A percentile compares a stretch with the other conserved stretches of the same genome.
Evolutionary conservation across 1,140 invertebrate genomes (phyloP).

Genomic region (Drosophila jambulina): DNA sequence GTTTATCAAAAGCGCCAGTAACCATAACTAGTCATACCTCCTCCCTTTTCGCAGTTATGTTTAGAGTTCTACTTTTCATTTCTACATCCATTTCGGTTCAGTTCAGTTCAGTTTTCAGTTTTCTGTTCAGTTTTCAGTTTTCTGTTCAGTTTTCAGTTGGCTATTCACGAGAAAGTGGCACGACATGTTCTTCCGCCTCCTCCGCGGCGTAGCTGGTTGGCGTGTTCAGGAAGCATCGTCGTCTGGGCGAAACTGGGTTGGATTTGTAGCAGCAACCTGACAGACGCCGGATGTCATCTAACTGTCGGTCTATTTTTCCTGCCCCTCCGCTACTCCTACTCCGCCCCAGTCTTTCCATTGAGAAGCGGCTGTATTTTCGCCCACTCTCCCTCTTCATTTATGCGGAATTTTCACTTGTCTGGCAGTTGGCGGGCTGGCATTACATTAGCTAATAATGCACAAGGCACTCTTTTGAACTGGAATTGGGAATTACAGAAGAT

Average conservation of each 20-base stretch:
- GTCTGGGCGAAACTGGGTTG: conserved; percentile 55
- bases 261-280: conserved; percentile 24
- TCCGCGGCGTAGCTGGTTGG: conserved; percentile 10
- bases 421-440: conserved; percentile 2
- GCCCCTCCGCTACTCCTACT: background rate
- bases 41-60: conserved; percentile 33
- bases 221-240: conserved; percentile 62
- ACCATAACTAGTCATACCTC: conserved; percentile 46
- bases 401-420: conserved; percentile 29
- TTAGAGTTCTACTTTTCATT: conserved; percentile 60
- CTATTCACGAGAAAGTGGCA: conserved; percentile 76
- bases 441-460: conserved; percentile 31
- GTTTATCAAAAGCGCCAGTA: conserved; percentile 38
- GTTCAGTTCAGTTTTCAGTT: conserved; percentile 45
- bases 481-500: background rate
- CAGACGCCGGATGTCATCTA: conserved; percentile 68
- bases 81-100: conserved; percentile 54
- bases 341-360: conserved; percentile 16
- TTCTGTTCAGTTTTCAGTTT: conserved; percentile 50
- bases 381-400: conserved; percentile 26
- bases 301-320: conserved; percentile 46
- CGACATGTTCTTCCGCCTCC: conserved; percentile 53
- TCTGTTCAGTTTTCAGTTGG: conserved; percentile 45
- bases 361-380: conserved; percentile 7
- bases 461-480: background rate